These are phyloP conservation scores for Caenorhabditis becei DNA, from an alignment of 2,888 invertebrate species.

Conservation along the genomic window DNA sequence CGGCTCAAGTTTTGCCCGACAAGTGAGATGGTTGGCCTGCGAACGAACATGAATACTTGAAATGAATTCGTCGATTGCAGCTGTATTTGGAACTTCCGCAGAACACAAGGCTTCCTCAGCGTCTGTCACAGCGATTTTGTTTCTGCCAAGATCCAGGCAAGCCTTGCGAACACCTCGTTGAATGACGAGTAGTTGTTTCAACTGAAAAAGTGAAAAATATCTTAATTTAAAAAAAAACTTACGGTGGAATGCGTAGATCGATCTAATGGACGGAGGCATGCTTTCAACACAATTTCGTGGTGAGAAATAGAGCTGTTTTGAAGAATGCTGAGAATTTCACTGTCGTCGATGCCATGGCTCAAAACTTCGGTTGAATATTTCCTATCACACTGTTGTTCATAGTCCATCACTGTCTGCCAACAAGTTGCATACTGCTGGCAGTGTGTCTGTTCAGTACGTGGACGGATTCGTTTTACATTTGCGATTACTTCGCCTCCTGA, in stretches of 20 bases:
- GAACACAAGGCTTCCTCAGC: conserved; percentile 55
- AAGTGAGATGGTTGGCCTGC: conserved; percentile 63
- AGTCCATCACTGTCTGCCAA: conserved; percentile 64
- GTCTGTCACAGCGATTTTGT: conserved; percentile 65
- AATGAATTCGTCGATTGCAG: conserved; percentile 65
- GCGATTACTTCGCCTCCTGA: conserved; percentile 31
- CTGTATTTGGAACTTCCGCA: conserved; percentile 58
- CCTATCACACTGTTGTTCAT: conserved; percentile 67
- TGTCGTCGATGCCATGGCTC: conserved; percentile 71
- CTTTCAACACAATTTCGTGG: conserved; percentile 66
- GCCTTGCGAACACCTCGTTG: conserved; percentile 69
- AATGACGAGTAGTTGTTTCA: conserved; percentile 69
- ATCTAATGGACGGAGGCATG: conserved; percentile 69
- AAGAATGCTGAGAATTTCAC: conserved; percentile 64
- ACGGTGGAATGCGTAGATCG: conserved; percentile 64
- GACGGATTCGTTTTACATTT: conserved; percentile 54
- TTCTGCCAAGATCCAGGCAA: conserved; percentile 68
- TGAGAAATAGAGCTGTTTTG: conserved; percentile 66
- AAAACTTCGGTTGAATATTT: conserved; percentile 64
- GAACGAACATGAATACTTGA: conserved; percentile 62
- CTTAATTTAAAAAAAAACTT: conserved; percentile 4
- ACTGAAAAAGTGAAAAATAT: conserved; percentile 38
- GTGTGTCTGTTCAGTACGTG: conserved; percentile 56
- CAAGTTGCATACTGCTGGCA: conserved; percentile 66
- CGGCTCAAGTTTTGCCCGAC: conserved; percentile 67